Evolutionary conservation across 2,888 invertebrate species (phyloP).

Genomic region (Archaeoteleia sp.): DNA sequence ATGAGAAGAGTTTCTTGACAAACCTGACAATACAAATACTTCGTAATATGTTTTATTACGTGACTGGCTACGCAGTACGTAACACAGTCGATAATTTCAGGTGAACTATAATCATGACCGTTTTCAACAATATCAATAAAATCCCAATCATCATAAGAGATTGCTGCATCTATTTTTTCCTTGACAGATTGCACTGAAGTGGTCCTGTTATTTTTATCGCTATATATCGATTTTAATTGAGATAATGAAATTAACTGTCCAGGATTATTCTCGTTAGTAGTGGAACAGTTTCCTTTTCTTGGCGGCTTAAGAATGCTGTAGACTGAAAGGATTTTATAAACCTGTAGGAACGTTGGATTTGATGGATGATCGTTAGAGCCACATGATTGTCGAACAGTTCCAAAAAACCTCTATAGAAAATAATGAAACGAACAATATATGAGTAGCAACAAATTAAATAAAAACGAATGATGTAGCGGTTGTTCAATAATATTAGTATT

Average conservation of each 20-base stretch:
- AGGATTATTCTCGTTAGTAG: neutral
- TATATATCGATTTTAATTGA: neutral
- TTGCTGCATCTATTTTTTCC: neutral
- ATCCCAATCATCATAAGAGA: constrained; percentile 1
- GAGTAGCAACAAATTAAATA: neutral
- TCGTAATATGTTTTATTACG: neutral
- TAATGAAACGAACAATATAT: no score
- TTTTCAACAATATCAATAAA: neutral
- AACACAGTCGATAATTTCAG: neutral
- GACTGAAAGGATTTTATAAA: neutral
- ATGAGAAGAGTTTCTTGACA: no score
- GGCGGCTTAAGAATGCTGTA: neutral
- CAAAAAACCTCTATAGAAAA: constrained; percentile 16
- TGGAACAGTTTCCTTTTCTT: neutral
- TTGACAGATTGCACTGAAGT: neutral
- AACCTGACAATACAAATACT: neutral
- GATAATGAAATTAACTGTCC: neutral
- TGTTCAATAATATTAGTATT: neutral
- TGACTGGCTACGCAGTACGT: neutral
- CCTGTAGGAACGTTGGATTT: neutral
- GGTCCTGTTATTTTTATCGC: neutral
- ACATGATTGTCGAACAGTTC: constrained; percentile 2
- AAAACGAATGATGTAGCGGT: neutral
- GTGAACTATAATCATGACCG: neutral
- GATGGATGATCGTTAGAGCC: neutral